Conservation (phyloP, 1,140 invertebrate genomes). For the Mylabris phalerata region DNA sequence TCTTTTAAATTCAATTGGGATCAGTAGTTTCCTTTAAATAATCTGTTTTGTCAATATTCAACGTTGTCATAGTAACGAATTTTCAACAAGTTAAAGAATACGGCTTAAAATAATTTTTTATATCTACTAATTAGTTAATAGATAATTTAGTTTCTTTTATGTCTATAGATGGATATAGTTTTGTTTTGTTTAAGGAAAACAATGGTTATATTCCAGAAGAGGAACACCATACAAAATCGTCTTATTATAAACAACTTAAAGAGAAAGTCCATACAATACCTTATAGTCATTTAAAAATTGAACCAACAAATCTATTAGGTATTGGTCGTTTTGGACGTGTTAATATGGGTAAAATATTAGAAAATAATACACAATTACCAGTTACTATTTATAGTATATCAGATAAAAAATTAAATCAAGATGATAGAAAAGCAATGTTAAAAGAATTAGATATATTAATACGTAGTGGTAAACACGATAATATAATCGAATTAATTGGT, state of each 20-base stretch:
- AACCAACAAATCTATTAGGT: conserved; percentile 58
- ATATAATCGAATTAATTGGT: conserved; percentile 68
- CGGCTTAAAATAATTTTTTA: too few relatives aligned
- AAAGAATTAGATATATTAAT: conserved; percentile 67
- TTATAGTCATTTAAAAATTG: conserved; percentile 58
- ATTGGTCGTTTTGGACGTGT: conserved; percentile 71
- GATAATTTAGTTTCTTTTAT: not conserved
- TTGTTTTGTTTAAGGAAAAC: conserved; percentile 52
- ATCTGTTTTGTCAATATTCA: too few relatives aligned
- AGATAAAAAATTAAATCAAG: conserved; percentile 52
- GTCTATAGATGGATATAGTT: not conserved
- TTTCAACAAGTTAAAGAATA: too few relatives aligned
- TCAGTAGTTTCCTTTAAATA: too few relatives aligned
- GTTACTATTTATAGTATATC: conserved; percentile 46
- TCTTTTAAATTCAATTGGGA: too few relatives aligned
- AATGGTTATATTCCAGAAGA: conserved; percentile 67
- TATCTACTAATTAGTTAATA: too few relatives aligned
- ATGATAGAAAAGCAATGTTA: conserved; percentile 60
- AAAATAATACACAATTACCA: conserved; percentile 42
- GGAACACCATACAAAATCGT: conserved; percentile 52
- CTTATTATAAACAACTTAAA: conserved; percentile 68
- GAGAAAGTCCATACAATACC: conserved; percentile 67
- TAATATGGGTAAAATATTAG: conserved; percentile 56
- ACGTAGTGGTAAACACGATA: conserved; percentile 58
- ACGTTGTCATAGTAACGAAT: too few relatives aligned